Conservation (phyloP, 2,113 vertebrate species). For the Dipodomys ordii region DNA sequence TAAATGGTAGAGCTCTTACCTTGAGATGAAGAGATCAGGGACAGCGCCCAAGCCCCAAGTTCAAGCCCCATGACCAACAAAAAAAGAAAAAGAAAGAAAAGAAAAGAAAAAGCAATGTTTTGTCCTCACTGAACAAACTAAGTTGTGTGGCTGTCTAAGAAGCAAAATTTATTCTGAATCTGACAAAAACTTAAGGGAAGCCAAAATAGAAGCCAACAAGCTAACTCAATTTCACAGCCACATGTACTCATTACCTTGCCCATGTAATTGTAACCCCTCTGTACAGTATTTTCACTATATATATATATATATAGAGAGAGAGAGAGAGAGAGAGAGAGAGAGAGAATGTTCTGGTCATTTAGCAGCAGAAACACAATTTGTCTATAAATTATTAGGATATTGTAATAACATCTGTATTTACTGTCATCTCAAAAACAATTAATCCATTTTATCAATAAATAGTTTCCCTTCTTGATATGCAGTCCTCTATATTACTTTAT, state of each 20-base stretch:
- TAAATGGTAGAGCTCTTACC: too few species aligned
- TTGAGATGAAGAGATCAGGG: too few species aligned
- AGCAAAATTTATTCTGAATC: background rate
- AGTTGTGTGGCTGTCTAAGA: background rate
- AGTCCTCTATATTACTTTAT: background rate
- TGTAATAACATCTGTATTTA: background rate
- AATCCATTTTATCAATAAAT: background rate
- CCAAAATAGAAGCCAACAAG: too few species aligned
- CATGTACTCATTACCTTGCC: too few species aligned
- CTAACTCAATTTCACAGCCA: too few species aligned
- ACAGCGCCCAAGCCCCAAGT: too few species aligned
- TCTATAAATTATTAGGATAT: background rate
- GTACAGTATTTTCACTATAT: too few species aligned
- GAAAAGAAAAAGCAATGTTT: background rate
- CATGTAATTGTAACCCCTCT: too few species aligned
- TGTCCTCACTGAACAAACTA: background rate
- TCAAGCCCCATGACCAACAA: too few species aligned
- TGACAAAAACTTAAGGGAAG: too few species aligned
- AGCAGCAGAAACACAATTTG: too few species aligned
- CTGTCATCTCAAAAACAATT: background rate
- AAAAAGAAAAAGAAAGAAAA: too few species aligned
- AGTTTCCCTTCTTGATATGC: background rate
- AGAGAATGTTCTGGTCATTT: background rate
- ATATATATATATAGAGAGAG: background rate
- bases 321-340: background rate